A percentile compares a stretch with the other conserved stretches of the same genome.
Conservation (phyloP, 1,140 invertebrate genomes). For the Drosophila pandora region DNA sequence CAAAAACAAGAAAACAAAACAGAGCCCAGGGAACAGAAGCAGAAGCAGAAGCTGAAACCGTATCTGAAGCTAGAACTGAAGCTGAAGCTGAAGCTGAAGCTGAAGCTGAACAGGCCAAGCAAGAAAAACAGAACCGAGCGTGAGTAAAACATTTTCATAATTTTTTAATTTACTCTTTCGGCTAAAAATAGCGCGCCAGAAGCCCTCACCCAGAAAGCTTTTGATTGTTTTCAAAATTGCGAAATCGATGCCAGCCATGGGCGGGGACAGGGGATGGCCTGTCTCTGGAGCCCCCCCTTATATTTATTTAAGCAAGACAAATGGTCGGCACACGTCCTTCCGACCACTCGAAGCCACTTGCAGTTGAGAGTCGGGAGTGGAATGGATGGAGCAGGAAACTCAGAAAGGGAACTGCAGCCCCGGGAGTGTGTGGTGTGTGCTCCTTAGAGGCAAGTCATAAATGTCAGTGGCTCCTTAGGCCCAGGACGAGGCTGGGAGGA, state of each 20-base stretch:
- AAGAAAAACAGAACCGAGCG: conserved; percentile 19
- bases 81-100: conserved; percentile 18
- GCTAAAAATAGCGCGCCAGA: conserved; percentile 41
- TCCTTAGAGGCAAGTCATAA: conserved; percentile 65
- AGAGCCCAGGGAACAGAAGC: not conserved
- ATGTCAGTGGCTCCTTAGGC: conserved; percentile 53
- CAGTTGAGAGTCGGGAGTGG: conserved; percentile 10
- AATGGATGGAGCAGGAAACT: not conserved
- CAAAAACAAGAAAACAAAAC: conserved; percentile 9
- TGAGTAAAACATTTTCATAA: conserved; percentile 60
- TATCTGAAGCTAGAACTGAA: not conserved
- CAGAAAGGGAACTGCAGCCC: conserved; percentile 20
- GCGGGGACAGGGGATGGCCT: not conserved
- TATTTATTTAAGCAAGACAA: conserved; percentile 55
- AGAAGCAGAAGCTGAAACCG: too few relatives aligned
- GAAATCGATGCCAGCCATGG: conserved; percentile 44
- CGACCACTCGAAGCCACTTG: conserved; percentile 10
- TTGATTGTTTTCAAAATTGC: conserved; percentile 7
- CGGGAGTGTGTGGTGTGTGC: not conserved
- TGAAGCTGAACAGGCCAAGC: conserved; percentile 11
- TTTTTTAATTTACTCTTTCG: conserved; percentile 64
- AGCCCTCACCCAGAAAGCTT: conserved; percentile 1
- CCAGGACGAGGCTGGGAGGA: not conserved
- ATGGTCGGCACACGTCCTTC: conserved; percentile 31
- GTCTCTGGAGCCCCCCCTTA: not conserved